Conservation (phyloP, 64 coral and sea anemone genomes). For the Catalaphyllia jardinei region DNA sequence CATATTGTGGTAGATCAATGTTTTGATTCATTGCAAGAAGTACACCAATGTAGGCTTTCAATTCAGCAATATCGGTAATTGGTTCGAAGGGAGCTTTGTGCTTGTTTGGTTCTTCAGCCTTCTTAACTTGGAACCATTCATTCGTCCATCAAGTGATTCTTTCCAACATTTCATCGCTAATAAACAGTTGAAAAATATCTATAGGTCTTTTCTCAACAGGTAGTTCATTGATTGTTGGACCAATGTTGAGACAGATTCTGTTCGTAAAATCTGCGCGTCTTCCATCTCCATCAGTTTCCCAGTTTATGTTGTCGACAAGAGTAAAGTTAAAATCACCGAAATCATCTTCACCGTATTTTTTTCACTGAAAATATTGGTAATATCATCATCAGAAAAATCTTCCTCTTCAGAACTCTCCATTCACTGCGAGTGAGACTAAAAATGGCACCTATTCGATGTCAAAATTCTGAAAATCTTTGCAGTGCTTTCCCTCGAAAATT, state of each 20-base stretch:
- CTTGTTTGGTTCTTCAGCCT: neutral
- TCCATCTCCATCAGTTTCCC: slow-evolving; percentile 12
- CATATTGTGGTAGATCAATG: too few relatives aligned
- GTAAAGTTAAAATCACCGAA: slow-evolving; percentile 11
- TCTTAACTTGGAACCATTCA: slow-evolving; percentile 41
- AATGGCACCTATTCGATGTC: too few relatives aligned
- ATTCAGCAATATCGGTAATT: too few relatives aligned
- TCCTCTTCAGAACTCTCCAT: neutral
- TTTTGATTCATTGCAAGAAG: too few relatives aligned
- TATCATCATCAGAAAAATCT: slow-evolving; percentile 18
- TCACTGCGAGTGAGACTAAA: too few relatives aligned
- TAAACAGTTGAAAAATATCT: slow-evolving; percentile 42
- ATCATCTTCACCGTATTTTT: slow-evolving; percentile 16
- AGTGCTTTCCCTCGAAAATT: neutral
- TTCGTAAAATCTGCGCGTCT: slow-evolving; percentile 12
- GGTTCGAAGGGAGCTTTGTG: too few relatives aligned
- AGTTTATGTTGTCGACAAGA: neutral
- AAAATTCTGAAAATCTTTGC: too few relatives aligned
- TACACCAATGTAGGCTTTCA: too few relatives aligned
- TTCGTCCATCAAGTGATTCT: slow-evolving; percentile 52
- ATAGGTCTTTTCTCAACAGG: slow-evolving; percentile 15
- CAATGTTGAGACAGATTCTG: slow-evolving; percentile 8
- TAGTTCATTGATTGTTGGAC: slow-evolving; percentile 26
- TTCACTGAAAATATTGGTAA: slow-evolving; percentile 8
- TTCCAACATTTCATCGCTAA: slow-evolving; percentile 40